Percentiles rank a stretch among this genome's conserved stretches.
phyloP scores from a whole-genome alignment of 2,888 invertebrate genomes.

The Melikaiella ostensackeni region DNA sequence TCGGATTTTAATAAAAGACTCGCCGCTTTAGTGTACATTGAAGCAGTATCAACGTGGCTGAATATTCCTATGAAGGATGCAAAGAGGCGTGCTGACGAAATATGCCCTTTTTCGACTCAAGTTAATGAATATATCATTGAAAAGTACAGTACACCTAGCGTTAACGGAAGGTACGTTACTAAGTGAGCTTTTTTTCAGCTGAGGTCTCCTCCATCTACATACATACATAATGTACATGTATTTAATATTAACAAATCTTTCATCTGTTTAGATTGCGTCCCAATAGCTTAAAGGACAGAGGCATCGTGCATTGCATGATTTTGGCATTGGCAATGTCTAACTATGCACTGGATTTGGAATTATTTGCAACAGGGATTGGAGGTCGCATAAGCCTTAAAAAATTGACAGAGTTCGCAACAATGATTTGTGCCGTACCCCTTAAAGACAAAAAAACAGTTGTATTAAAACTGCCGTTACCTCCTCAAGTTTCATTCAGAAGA shows the following conservation, averaged over 20 bases:
- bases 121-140: constrained; percentile 63
- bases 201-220: not conserved
- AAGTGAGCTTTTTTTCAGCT: not conserved
- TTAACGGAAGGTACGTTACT: constrained; percentile 64
- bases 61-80: constrained; percentile 62
- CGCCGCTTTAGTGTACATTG: constrained; percentile 67
- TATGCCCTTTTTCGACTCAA: constrained; percentile 54
- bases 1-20: constrained; percentile 59
- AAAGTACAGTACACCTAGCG: constrained; percentile 64
- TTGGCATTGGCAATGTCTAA: constrained; percentile 65
- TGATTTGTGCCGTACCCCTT: constrained; percentile 62
- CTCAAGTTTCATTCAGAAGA: constrained; percentile 44
- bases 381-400: constrained; percentile 65
- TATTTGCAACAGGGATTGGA: constrained; percentile 62
- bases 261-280: constrained; percentile 66
- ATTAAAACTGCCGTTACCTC: constrained; percentile 70
- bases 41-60: constrained; percentile 66
- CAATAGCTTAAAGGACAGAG: constrained; percentile 68
- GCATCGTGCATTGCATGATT: constrained; percentile 69
- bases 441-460: constrained; percentile 65
- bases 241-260: not conserved
- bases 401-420: constrained; percentile 64
- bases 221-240: not conserved
- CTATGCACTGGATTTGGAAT: constrained; percentile 66
- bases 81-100: constrained; percentile 57